These are phyloP conservation scores for Clarias gariepinus DNA, from an alignment of 2,113 vertebrate species.

Conservation along the genomic window DNA sequence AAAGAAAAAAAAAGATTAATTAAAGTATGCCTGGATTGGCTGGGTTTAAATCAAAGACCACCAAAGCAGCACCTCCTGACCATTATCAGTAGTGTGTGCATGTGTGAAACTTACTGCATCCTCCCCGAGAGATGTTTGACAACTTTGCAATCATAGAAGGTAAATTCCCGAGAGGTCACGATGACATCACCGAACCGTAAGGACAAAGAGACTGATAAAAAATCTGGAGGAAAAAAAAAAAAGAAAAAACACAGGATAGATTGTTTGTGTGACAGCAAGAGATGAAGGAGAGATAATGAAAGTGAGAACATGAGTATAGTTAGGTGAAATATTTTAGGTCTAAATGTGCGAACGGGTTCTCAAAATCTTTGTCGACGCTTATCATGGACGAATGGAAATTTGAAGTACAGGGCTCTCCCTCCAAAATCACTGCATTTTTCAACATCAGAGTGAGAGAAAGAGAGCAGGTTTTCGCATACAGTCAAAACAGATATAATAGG, in stretches of 20 bases:
- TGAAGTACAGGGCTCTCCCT: slow-evolving; percentile 12
- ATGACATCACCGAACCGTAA: slow-evolving; percentile 82
- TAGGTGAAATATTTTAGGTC: not conserved
- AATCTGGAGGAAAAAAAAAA: slow-evolving; percentile 76
- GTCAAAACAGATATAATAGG: slow-evolving; percentile 55
- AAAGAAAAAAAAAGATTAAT: not conserved
- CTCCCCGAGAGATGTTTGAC: slow-evolving; percentile 84
- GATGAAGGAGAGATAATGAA: not conserved
- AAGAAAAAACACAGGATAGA: slow-evolving; percentile 26
- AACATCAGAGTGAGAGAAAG: slow-evolving; percentile 30
- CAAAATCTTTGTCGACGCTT: slow-evolving; percentile 52
- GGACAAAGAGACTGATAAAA: slow-evolving; percentile 80
- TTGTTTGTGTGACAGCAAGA: not conserved
- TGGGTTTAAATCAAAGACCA: not conserved
- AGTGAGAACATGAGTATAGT: not conserved
- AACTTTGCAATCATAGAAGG: slow-evolving; percentile 89
- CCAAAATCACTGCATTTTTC: slow-evolving; percentile 35
- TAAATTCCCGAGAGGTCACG: slow-evolving; percentile 80
- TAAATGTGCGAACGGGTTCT: slow-evolving; percentile 6
- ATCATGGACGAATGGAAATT: slow-evolving; percentile 22
- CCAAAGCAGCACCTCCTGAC: not conserved
- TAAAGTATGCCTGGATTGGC: not conserved
- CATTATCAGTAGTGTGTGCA: not conserved
- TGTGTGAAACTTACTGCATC: slow-evolving; percentile 80
- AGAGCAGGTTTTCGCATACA: slow-evolving; percentile 12